phyloP scores from a whole-genome alignment of 2,113 vertebrate species.

The Percopsis transmontana region DNA sequence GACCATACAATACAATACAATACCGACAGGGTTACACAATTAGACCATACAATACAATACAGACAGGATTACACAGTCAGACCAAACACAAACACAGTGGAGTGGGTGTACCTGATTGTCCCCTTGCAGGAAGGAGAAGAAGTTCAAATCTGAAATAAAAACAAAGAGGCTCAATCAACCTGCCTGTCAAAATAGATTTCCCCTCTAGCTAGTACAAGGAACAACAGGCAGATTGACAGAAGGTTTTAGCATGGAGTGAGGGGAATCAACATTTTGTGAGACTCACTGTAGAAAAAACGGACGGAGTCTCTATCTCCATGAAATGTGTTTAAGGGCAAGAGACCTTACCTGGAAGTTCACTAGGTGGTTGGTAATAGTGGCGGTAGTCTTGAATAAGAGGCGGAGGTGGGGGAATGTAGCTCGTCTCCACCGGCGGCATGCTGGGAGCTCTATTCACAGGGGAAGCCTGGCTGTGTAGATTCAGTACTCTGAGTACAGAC shows the following conservation, averaged over 20 bases:
- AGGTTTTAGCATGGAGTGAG: too few relatives aligned
- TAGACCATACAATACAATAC: too few relatives aligned
- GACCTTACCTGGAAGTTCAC: constrained; percentile 88
- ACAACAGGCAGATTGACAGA: too few relatives aligned
- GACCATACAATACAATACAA: too few relatives aligned
- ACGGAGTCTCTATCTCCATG: background rate
- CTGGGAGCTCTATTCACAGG: constrained; percentile 92
- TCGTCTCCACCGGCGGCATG: constrained; percentile 92
- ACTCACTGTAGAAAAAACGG: too few relatives aligned
- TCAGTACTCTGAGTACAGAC: constrained; percentile 79
- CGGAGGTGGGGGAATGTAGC: constrained; percentile 90
- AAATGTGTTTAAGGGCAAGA: background rate
- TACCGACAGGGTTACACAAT: too few relatives aligned
- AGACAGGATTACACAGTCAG: too few relatives aligned
- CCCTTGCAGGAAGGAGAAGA: constrained; percentile 98
- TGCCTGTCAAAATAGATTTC: background rate
- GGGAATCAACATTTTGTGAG: too few relatives aligned
- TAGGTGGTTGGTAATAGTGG: constrained; percentile 93
- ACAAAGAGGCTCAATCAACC: constrained; percentile 2
- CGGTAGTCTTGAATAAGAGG: constrained; percentile 97
- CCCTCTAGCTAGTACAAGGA: too few relatives aligned
- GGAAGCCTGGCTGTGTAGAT: constrained; percentile 90
- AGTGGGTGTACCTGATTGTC: constrained; percentile 91
- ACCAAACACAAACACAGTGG: too few relatives aligned
- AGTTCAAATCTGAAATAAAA: constrained; percentile 88